Conservation (phyloP, 2,113 vertebrate genomes). For the Ictalurus furcatus region DNA sequence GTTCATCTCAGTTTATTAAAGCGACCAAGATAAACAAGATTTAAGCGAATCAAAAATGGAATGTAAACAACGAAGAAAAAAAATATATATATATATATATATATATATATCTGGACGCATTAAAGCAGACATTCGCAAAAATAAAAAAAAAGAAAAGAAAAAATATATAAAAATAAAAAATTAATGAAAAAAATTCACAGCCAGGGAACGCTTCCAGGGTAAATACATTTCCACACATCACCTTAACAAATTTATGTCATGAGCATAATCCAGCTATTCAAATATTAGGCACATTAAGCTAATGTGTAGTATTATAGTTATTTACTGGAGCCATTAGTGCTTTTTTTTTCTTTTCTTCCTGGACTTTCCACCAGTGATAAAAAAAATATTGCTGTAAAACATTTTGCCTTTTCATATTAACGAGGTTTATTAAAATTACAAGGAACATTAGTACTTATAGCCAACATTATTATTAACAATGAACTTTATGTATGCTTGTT, state of each 20-base stretch:
- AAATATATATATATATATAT: no score
- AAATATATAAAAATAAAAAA: neutral
- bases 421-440: neutral
- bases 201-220: neutral
- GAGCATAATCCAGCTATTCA: neutral
- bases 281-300: conserved; percentile 3
- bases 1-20: neutral
- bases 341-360: neutral
- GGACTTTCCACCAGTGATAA: neutral
- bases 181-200: neutral
- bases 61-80: neutral
- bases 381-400: neutral
- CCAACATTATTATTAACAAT: conserved; percentile 4
- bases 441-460: neutral
- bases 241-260: neutral
- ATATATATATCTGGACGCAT: no score
- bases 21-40: neutral
- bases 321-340: conserved; percentile 17
- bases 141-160: neutral
- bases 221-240: neutral
- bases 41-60: neutral
- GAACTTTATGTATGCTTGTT: neutral
- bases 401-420: neutral
- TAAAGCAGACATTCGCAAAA: no score
- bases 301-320: neutral